Evolutionary conservation across 2,888 invertebrate species (phyloP), one percentile per base, ranked within the genome.

Genomic region (Zaprionus lineosus): DNA sequence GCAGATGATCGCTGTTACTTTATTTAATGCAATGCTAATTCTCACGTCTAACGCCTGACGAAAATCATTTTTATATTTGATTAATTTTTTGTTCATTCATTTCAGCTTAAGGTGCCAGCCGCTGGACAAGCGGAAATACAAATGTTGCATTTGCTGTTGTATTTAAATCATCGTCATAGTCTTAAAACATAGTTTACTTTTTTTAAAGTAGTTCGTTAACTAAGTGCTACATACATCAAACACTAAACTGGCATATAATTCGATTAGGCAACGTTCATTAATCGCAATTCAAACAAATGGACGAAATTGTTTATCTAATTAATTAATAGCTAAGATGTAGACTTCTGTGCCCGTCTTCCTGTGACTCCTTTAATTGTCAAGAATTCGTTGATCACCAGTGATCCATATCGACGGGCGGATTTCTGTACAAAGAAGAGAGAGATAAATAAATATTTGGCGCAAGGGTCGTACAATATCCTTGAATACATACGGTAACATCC

Each of bases 401-500:
- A 69, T 88, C 89, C 76, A 89, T 78, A 61, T 90, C 90, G 50
- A 89, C 81, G 18, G 90, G 90, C 37, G 89, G 89, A 84, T 90
- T 90, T 65, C 88, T 91, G 77, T 4, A 15, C 1, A 31, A 19
- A 11, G 7, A 5, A n/a, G n/a, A n/a, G n/a, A n/a, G n/a, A n/a
- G n/a, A n/a, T n/a, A n/a, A n/a, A n/a, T n/a, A n/a, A n/a, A n/a
- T n/a, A n/a, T n/a, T n/a, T n/a, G n/a, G n/a, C n/a, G n/a, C n/a
- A n/a, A n/a, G n/a, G n/a, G n/a, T n/a, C n/a, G n/a, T n/a, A n/a
- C n/a, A 8, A 26, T 26, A 28, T 28, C 1, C 7, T 14, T 3
- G n/a, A 28, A 1, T 41, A 83, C 88, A 88, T 77, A 90, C 90
- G 90, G 90, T 65, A 90, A 76, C 86, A 90, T 89, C 81, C 90